Conservation (phyloP, 2,797 vertebrate species). For the Ptychobarbus kaznakovi region DNA sequence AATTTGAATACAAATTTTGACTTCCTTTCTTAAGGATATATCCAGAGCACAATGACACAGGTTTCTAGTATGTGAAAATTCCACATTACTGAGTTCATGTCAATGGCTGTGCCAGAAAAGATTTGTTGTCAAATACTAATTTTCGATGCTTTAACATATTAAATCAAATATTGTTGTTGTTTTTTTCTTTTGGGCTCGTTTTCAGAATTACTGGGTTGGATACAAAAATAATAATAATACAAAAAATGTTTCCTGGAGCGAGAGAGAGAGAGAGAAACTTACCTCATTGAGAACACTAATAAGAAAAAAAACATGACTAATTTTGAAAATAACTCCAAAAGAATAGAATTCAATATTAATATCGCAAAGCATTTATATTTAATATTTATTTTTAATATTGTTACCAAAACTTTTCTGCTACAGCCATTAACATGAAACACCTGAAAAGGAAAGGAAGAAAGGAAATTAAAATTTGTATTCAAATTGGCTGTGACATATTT, state of each 20-base stretch:
- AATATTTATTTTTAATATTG: too few species aligned
- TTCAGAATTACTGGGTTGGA: background rate
- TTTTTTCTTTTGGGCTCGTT: background rate
- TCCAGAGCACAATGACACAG: conserved; percentile 12
- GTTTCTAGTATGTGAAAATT: conserved; percentile 23
- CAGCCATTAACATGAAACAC: too few species aligned
- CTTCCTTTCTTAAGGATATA: conserved; percentile 35
- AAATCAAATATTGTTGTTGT: background rate
- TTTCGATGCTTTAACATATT: background rate
- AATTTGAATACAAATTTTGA: conserved; percentile 52
- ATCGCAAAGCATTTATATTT: too few species aligned
- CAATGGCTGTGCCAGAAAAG: background rate
- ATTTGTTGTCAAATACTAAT: background rate
- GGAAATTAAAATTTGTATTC: too few species aligned
- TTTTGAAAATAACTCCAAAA: too few species aligned
- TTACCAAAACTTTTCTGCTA: too few species aligned
- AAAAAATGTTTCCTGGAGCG: too few species aligned
- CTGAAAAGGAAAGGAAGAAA: too few species aligned
- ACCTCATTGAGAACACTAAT: background rate
- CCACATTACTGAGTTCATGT: background rate
- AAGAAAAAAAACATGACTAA: too few species aligned
- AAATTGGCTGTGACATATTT: too few species aligned
- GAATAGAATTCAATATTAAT: too few species aligned
- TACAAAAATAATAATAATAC: too few species aligned
- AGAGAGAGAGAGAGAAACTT: background rate